Evolutionary conservation across 2,113 vertebrate genomes (phyloP).

Genomic region (Aramus guarauna): DNA sequence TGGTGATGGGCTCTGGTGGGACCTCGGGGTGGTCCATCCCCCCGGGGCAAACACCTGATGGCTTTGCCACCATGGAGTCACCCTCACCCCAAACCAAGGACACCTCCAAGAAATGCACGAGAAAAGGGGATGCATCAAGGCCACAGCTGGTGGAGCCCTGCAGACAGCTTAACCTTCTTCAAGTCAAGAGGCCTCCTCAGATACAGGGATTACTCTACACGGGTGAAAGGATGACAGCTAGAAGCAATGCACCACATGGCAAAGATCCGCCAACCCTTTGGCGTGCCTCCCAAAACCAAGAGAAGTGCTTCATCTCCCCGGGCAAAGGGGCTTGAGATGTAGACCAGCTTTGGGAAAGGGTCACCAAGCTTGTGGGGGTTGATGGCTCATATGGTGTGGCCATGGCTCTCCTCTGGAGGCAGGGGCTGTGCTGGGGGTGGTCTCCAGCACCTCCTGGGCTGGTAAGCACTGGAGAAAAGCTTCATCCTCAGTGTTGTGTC

Average conservation of each 20-base stretch:
- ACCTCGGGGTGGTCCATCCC: not conserved
- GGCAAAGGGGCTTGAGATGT: not conserved
- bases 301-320: not conserved
- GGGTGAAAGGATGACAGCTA: not conserved
- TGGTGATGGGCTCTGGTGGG: no score
- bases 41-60: not conserved
- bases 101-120: not conserved
- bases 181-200: not conserved
- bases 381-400: fast-evolving
- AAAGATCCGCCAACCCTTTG: not conserved
- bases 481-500: not conserved
- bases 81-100: not conserved
- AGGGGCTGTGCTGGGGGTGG: not conserved
- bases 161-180: not conserved
- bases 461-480: not conserved
- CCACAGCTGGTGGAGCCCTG: not conserved
- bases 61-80: not conserved
- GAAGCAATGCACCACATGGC: fast-evolving
- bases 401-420: not conserved
- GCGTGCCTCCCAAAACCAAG: not conserved
- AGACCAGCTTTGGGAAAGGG: not conserved
- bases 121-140: not conserved
- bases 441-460: not conserved
- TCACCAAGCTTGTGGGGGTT: no score
- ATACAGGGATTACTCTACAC: not conserved